These are phyloP conservation scores for Cyanoramphus novaezelandiae DNA, from an alignment of 2,113 vertebrate species.

Conservation along the genomic window DNA sequence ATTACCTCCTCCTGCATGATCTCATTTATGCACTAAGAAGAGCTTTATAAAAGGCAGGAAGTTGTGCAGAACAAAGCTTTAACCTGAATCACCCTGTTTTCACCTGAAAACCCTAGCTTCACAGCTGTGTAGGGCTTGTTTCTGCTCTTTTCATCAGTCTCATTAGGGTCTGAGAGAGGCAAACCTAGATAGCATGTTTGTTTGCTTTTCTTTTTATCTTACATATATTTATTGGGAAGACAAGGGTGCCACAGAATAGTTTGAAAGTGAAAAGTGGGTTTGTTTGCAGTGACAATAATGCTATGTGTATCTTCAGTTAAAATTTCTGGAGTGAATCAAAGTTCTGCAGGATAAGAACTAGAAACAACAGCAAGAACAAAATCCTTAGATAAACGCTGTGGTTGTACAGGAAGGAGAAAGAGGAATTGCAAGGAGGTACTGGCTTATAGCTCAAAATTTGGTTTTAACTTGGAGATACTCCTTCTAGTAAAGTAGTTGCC, in stretches of 20 bases:
- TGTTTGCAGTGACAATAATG: background rate
- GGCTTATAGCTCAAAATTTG: background rate
- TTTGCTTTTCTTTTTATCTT: background rate
- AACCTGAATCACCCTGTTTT: background rate
- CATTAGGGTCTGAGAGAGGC: background rate
- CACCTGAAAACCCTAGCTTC: background rate
- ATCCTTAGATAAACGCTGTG: background rate
- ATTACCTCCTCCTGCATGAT: constrained; percentile 6
- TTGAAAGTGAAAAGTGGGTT: background rate
- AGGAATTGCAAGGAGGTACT: background rate
- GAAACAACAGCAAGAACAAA: background rate
- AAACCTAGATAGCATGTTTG: background rate
- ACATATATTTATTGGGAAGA: background rate
- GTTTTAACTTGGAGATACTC: background rate
- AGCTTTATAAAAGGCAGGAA: background rate
- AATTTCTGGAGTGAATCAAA: background rate
- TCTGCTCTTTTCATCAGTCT: background rate
- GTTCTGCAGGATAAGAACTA: background rate
- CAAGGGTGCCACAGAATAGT: background rate
- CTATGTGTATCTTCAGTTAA: background rate
- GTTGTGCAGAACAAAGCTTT: background rate
- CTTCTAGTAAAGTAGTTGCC: background rate
- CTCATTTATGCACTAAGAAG: background rate
- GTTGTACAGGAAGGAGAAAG: background rate
- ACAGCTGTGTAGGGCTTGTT: background rate